Conservation (phyloP, 2,113 vertebrate genomes). For the Cygnus buccinator region DNA sequence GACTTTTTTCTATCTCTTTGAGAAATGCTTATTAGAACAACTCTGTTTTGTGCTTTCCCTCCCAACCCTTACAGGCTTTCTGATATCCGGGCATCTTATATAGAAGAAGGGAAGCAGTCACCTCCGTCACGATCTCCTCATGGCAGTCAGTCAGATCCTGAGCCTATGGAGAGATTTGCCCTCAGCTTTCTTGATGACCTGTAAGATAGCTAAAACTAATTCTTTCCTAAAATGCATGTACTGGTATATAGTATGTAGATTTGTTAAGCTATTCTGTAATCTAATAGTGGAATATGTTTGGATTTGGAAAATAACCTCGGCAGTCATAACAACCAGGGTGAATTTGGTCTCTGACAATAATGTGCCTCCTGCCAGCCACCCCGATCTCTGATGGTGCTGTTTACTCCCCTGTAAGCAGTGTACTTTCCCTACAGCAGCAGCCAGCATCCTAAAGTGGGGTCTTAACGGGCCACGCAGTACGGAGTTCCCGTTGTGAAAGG, state of each 20-base stretch:
- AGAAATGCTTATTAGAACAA: not conserved
- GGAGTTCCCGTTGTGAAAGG: not conserved
- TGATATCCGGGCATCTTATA: slow-evolving; percentile 83
- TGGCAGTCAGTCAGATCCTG: slow-evolving; percentile 52
- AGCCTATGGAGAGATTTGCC: slow-evolving; percentile 75
- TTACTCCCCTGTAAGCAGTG: not conserved
- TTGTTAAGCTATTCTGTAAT: not conserved
- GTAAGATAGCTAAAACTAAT: slow-evolving; percentile 64
- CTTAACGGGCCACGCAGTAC: not conserved
- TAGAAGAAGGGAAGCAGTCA: slow-evolving; percentile 76
- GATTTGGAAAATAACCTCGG: not conserved
- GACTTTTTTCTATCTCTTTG: fast-evolving
- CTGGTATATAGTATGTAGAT: not conserved
- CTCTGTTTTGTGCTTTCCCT: not conserved
- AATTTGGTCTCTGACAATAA: not conserved
- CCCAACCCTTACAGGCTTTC: slow-evolving; percentile 70
- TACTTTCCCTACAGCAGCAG: not conserved
- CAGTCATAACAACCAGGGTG: not conserved
- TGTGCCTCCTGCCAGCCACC: not conserved
- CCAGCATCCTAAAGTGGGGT: no score
- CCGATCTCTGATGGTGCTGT: no score
- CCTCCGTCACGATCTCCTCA: slow-evolving; percentile 15
- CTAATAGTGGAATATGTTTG: not conserved
- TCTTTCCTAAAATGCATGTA: not conserved
- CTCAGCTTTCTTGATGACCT: slow-evolving; percentile 84